Evolutionary conservation across 1,140 invertebrate species (phyloP), one percentile per base, ranked within the genome.

Genomic region (Cotesia typhae): DNA sequence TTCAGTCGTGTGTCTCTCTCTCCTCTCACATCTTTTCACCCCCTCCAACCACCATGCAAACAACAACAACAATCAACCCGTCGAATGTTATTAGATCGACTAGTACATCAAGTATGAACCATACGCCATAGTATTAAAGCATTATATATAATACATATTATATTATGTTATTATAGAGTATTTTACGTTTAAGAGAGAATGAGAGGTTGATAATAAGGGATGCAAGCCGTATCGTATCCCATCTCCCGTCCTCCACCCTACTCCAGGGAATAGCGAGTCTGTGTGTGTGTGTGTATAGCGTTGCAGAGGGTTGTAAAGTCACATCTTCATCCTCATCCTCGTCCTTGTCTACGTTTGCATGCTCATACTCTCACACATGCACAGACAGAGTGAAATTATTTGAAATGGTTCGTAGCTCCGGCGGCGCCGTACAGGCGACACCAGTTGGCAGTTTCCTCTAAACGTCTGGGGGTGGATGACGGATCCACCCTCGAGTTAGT

Each of bases 341-440:
- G 36, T 6, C 10, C 17, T n/a, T 35, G 17, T 17, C 5, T 20
- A 65, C 10, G 14, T 9, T 6, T 17, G 17, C 4, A 4, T 3
- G 20, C 12, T 37, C 17, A 51, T 66, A 10, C 7, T 17, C 10
- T 17, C 3, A 14, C 28, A 12, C 17, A 12, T 12, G 55, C 4
- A 17, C 6, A 17, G 4, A 20, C 20, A 20, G 35, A 38, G n/a
- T 37, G 10, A 38, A 72, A 67, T 28, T 59, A 67, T 60, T 36
- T 67, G 63, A 53, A 57, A 75, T 38, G 71, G 71, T 60, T 73
- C 61, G 69, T 74, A 74, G 53, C 59, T 59, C 14, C 28, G 17
- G 55, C 77, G 78, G 79, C 80, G 79, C 80, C 78, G 78, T 77
- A 75, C 71, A 77, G 80, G 60, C 78, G 80, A 78, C 70, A 73